Evolutionary conservation across 2,113 vertebrate genomes (phyloP), one percentile per base, ranked within the genome.

Genomic region (Barbus barbus): DNA sequence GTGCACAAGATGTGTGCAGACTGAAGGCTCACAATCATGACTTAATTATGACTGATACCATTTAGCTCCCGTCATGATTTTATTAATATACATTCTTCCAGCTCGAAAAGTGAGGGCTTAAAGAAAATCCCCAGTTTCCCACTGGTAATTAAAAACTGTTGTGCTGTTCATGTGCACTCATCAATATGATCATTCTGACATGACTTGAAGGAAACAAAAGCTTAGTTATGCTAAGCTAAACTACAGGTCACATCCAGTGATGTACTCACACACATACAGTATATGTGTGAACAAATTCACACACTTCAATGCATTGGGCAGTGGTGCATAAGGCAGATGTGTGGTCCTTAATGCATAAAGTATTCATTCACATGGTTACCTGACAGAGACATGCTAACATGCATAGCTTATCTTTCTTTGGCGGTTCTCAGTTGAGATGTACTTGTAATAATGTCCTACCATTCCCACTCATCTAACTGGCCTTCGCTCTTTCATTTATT

Each of bases 31-130:
- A 36, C 31, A 22, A 36, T 38, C 20, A 38, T 22, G 20, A n/a
- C 33, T 71, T 71, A 71, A 71, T 71, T 71, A 71, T 71, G 67
- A 41, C 11, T 71, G 67, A 71, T n/a, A 71, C 33, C 67, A 71
- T 22, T 71, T 71, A 71, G 67, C 33, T 41, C 5, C 67, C 4
- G 1, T 41, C 36, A n/a, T 41, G 67, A 41, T 71, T 71, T 71
- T 71, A 71, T 71, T 71, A 71, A 71, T 41, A 1, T 33, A n/a
- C 18, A 38, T 0, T 3, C 4, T 71, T 1, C 33, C 67, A 71
- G 67, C 36, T 71, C 9, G 1, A 36, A 38, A 71, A 41, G 67
- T n/a, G 20, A 41, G 2, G 9, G 20, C 67, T 67, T 71, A 71
- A 71, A 41, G 67, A 71, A 71, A 71, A 71, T 41, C 31, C 67